phyloP scores from a whole-genome alignment of 2,888 invertebrate genomes.

The Drosophila trichaetosa region DNA sequence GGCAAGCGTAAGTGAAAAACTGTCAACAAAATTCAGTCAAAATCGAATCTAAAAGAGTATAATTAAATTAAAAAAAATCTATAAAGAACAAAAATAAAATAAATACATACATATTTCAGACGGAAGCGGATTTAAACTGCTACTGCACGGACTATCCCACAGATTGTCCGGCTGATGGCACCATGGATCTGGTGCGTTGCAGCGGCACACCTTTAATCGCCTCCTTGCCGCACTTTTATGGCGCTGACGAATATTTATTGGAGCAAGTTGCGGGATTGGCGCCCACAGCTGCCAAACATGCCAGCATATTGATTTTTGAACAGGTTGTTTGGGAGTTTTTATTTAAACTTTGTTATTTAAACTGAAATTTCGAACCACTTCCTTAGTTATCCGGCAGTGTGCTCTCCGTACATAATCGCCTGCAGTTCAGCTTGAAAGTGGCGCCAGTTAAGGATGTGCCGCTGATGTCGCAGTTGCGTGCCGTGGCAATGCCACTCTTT shows the following conservation, averaged over 20 bases:
- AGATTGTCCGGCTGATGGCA: conserved; percentile 89
- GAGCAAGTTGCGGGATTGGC: conserved; percentile 86
- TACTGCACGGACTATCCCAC: conserved; percentile 86
- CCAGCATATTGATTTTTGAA: conserved; percentile 91
- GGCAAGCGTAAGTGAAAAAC: conserved; percentile 76
- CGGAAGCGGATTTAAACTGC: conserved; percentile 68
- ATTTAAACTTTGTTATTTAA: background rate
- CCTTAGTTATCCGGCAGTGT: conserved; percentile 87
- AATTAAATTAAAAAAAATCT: background rate
- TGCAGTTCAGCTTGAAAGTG: conserved; percentile 90
- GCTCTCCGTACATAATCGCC: conserved; percentile 88
- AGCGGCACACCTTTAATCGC: conserved; percentile 89
- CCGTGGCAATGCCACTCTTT: conserved; percentile 89
- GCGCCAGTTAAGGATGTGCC: conserved; percentile 87
- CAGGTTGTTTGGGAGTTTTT: conserved; percentile 84
- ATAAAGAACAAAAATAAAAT: background rate
- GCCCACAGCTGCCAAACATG: conserved; percentile 89
- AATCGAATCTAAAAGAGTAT: background rate
- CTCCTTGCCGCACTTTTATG: conserved; percentile 92
- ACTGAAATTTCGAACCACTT: background rate
- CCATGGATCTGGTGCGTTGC: conserved; percentile 88
- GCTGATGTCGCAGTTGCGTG: conserved; percentile 88
- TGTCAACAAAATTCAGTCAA: too few species aligned
- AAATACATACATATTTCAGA: conserved; percentile 40
- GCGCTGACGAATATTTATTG: conserved; percentile 86